phyloP scores from a whole-genome alignment of 2,797 vertebrate species.

The Avahi laniger region DNA sequence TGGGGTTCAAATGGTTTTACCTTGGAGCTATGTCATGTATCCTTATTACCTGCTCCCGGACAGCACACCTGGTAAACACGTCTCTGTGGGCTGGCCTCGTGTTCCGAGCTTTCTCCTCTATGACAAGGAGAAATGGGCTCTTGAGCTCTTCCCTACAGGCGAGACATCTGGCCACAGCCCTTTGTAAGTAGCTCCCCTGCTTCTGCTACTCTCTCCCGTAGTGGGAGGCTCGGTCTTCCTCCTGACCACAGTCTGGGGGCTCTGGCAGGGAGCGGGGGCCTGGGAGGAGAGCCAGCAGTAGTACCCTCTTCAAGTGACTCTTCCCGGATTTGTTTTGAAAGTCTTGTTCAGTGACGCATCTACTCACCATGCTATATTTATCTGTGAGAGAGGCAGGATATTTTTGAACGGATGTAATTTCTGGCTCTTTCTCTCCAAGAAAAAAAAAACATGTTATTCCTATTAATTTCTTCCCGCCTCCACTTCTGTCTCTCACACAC shows the following conservation, averaged over 20 bases:
- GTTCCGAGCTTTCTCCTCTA: background rate
- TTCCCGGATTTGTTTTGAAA: slow-evolving; percentile 67
- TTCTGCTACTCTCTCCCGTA: background rate
- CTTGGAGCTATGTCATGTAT: background rate
- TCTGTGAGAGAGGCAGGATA: slow-evolving; percentile 69
- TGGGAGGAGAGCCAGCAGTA: slow-evolving; percentile 26
- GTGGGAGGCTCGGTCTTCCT: background rate
- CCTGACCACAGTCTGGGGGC: rapidly evolving
- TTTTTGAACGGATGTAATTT: slow-evolving; percentile 80
- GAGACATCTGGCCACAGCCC: background rate
- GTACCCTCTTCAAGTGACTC: slow-evolving; percentile 65
- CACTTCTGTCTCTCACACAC: background rate
- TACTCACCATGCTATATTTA: slow-evolving; percentile 71
- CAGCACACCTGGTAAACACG: rapidly evolving
- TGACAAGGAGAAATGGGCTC: background rate
- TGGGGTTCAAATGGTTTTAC: background rate
- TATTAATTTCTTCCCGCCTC: slow-evolving; percentile 19
- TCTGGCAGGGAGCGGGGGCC: background rate
- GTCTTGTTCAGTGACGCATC: slow-evolving; percentile 57
- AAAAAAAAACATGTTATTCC: slow-evolving; percentile 65
- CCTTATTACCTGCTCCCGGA: background rate
- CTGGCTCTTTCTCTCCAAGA: slow-evolving; percentile 65
- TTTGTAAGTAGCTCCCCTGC: rapidly evolving
- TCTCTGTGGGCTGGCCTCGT: background rate
- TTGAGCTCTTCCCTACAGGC: rapidly evolving